These are phyloP conservation scores for Stigmatopora argus DNA, from an alignment of 2,113 vertebrate species.

Conservation along the genomic window DNA sequence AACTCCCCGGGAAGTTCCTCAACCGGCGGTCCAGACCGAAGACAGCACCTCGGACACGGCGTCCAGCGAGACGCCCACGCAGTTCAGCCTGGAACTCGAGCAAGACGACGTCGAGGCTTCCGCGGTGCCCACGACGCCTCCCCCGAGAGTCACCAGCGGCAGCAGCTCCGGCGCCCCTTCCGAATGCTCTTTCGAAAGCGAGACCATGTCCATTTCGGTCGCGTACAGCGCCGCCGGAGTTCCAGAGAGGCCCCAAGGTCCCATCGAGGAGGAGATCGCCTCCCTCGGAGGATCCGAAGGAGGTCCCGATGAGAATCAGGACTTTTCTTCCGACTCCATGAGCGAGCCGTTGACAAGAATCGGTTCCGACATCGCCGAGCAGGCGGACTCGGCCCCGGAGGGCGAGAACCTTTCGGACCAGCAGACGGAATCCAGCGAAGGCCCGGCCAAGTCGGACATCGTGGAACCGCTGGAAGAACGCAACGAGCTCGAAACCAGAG, in stretches of 20 bases:
- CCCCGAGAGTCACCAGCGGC: constrained; percentile 27
- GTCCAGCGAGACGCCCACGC: constrained; percentile 67
- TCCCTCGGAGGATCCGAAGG: constrained; percentile 56
- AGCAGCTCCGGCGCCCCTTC: constrained; percentile 70
- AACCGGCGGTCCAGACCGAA: constrained; percentile 20
- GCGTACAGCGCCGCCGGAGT: constrained; percentile 34
- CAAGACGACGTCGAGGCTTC: constrained; percentile 38
- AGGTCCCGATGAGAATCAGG: constrained; percentile 60
- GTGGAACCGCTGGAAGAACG: constrained; percentile 61
- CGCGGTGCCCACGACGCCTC: constrained; percentile 20
- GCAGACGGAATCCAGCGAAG: constrained; percentile 11
- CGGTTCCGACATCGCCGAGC: constrained; percentile 12
- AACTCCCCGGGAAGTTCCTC: constrained; percentile 51
- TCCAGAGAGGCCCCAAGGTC: constrained; percentile 42
- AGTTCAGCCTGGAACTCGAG: constrained; percentile 71
- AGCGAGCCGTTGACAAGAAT: constrained; percentile 58
- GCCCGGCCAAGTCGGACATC: constrained; percentile 8
- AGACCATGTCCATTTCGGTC: constrained; percentile 56
- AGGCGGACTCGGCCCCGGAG: constrained; percentile 14
- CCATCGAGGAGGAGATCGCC: constrained; percentile 71
- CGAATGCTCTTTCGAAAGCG: constrained; percentile 72
- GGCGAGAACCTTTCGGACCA: constrained; percentile 1
- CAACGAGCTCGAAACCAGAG: constrained; percentile 58
- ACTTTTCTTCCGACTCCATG: constrained; percentile 75
- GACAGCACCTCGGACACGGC: constrained; percentile 64